A percentile compares a stretch with the other conserved stretches of the same genome.
phyloP scores from a whole-genome alignment of 2,797 vertebrate genomes.

The Acropternis orthonyx region DNA sequence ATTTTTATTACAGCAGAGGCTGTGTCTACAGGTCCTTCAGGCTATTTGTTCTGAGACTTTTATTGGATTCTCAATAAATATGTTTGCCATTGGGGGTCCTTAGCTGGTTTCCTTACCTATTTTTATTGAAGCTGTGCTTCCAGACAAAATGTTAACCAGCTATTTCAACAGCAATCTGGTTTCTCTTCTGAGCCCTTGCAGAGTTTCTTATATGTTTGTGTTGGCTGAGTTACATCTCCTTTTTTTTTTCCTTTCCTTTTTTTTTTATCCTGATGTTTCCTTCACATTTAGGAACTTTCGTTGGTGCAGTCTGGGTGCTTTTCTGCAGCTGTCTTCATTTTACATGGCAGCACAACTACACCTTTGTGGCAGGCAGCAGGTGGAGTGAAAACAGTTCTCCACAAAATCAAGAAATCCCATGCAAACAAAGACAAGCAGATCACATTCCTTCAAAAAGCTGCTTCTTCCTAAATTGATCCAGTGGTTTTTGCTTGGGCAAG shows the following conservation, averaged over 20 bases:
- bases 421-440: slow-evolving; percentile 11
- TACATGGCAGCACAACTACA: slow-evolving; percentile 40
- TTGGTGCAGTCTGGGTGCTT: background rate
- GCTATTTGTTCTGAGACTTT: slow-evolving; percentile 77
- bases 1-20: slow-evolving; percentile 73
- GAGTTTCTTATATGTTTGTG: slow-evolving; percentile 68
- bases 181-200: slow-evolving; percentile 62
- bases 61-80: slow-evolving; percentile 79
- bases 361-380: slow-evolving; percentile 61
- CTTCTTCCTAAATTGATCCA: fast-evolving
- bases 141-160: slow-evolving; percentile 66
- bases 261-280: background rate
- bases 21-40: slow-evolving; percentile 68
- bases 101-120: slow-evolving; percentile 73
- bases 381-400: slow-evolving; percentile 1
- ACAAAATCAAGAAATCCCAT: background rate
- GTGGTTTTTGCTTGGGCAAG: background rate
- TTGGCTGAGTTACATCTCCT: slow-evolving; percentile 68
- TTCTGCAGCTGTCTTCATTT: background rate
- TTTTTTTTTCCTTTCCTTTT: background rate
- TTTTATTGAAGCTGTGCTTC: slow-evolving; percentile 75
- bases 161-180: slow-evolving; percentile 75
- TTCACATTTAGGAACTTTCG: slow-evolving; percentile 15
- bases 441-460: background rate
- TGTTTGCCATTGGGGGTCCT: slow-evolving; percentile 75